Conservation (phyloP, 2,888 invertebrate species). For the Selenia dentaria region DNA sequence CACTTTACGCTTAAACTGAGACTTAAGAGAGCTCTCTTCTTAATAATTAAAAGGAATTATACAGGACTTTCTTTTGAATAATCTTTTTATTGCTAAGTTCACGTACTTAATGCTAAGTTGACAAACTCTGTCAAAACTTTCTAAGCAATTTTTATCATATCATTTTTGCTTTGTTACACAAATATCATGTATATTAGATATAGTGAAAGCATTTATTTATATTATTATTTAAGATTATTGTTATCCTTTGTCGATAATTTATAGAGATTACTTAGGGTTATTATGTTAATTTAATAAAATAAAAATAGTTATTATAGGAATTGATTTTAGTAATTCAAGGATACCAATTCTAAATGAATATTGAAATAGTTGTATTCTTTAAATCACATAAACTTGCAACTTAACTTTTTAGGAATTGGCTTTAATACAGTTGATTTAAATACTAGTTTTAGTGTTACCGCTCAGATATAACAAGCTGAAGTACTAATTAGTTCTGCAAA, state of each 20-base stretch:
- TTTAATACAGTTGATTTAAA: slow-evolving; percentile 2
- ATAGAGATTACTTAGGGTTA: slow-evolving; percentile 6
- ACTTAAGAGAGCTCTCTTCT: too few relatives aligned
- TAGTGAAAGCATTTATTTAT: slow-evolving; percentile 32
- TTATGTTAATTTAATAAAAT: slow-evolving; percentile 12
- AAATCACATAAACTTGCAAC: slow-evolving; percentile 4
- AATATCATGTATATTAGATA: slow-evolving; percentile 23
- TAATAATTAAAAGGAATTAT: too few relatives aligned
- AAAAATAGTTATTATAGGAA: slow-evolving; percentile 14
- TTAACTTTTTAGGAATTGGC: slow-evolving; percentile 11
- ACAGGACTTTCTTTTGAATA: slow-evolving; percentile 8
- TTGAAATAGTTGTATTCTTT: neutral
- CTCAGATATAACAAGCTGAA: slow-evolving; percentile 17
- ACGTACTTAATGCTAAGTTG: neutral
- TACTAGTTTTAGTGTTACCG: slow-evolving; percentile 11
- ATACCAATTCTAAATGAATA: neutral
- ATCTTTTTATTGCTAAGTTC: slow-evolving; percentile 12
- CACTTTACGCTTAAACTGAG: too few relatives aligned
- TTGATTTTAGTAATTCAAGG: slow-evolving; percentile 20
- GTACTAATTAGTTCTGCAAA: slow-evolving; percentile 15
- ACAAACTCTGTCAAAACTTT: slow-evolving; percentile 6
- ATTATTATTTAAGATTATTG: slow-evolving; percentile 12
- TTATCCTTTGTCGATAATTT: slow-evolving; percentile 1
- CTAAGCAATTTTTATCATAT: slow-evolving; percentile 33
- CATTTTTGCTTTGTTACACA: slow-evolving; percentile 30